Percentiles rank a stretch among this genome's conserved stretches.
phyloP scores from a whole-genome alignment of 2,888 invertebrate genomes.

The Zaprionus obscuricornis region DNA sequence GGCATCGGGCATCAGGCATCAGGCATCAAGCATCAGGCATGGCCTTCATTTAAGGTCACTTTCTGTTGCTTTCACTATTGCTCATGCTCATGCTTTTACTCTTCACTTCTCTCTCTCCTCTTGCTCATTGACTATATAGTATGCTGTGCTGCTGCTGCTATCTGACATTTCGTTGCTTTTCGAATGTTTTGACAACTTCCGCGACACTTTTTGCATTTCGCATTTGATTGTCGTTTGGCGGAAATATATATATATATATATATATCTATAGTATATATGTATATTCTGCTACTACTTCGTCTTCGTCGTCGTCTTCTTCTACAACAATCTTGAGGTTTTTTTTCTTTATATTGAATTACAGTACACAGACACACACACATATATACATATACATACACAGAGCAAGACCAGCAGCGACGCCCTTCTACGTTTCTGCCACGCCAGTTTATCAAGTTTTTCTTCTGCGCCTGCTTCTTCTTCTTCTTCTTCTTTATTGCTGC shows the following conservation, averaged over 20 bases:
- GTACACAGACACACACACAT: no score
- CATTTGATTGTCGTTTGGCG: slow-evolving; percentile 68
- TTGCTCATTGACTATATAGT: background rate
- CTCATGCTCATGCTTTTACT: background rate
- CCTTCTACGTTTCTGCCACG: background rate
- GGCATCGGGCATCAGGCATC: no score
- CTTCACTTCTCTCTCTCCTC: background rate
- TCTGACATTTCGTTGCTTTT: slow-evolving; percentile 49
- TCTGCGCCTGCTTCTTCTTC: background rate
- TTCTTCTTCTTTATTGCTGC: slow-evolving; percentile 19
- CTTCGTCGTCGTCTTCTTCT: slow-evolving; percentile 14
- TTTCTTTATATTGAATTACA: slow-evolving; percentile 48
- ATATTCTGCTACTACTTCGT: slow-evolving; percentile 15
- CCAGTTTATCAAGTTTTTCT: slow-evolving; percentile 44
- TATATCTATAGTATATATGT: slow-evolving; percentile 1
- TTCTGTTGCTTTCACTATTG: background rate
- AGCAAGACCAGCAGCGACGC: background rate
- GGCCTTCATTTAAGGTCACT: slow-evolving; percentile 38
- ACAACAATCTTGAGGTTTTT: no score
- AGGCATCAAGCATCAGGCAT: no score
- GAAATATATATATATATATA: slow-evolving; percentile 58
- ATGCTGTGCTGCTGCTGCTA: slow-evolving; percentile 25
- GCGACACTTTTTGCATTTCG: slow-evolving; percentile 71
- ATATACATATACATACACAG: no score
- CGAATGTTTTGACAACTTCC: slow-evolving; percentile 75